Evolutionary conservation across 2,797 vertebrate genomes (phyloP), one percentile per base, ranked within the genome.

Genomic region (Micrastur ruficollis): DNA sequence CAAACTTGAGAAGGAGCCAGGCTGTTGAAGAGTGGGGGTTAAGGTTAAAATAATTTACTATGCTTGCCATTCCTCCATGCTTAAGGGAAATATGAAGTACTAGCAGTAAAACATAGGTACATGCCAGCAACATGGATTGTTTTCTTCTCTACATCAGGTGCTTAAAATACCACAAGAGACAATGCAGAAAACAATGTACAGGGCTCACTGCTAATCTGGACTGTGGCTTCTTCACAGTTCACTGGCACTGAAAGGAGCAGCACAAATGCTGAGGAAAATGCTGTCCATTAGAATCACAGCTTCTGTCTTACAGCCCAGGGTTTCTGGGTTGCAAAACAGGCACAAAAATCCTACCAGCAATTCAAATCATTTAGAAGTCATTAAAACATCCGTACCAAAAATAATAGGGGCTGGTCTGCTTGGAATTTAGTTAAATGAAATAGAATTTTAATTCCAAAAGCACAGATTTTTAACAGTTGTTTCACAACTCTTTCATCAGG

Each of bases 81-180:
- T 93, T 72, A 76, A 71, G 40, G 36, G 40, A 81, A 87, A 80
- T 55, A 59, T 2, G 10, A 89, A 89, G 18, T n/a, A 42, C 15
- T 25, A 81, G 44, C 56, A 61, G 56, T 74, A 49, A 91, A 96
- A 85, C 8, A 32, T 32, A 81, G 46, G 27, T 79, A 38, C 9
- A 0, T 62, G 62, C 58, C 61, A 86, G 79, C 20, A 79, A 12
- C 55, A 49, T 8, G 38, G 44, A 22, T 68, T 47, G 55, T 49
- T 92, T 44, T 55, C 26, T 0, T 68, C 42, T 67, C 12, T 40
- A 47, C 40, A 40, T 86, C 85, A 90, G 34, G 34, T 58, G 76
- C 36, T 91, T 91, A 86, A 90, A 95, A 95, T 92, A 81, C 93
- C 89, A 66, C 36, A 34, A n/a, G 59, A 38, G 52, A 94, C 71